Evolutionary conservation across 2,113 vertebrate species (phyloP).

Genomic region (Cyprinus carpio): DNA sequence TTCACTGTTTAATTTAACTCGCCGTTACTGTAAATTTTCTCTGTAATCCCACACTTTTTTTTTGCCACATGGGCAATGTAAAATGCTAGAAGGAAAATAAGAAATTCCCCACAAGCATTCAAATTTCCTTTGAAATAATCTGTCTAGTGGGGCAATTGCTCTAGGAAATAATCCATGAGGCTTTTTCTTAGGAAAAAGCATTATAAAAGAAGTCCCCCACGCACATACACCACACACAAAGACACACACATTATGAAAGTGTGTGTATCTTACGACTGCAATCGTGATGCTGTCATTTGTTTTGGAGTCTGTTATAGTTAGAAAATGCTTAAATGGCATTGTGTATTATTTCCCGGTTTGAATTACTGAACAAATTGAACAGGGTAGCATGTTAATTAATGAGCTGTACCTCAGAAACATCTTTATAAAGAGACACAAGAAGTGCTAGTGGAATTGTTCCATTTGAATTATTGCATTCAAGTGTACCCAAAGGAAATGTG

Average conservation of each 20-base stretch:
- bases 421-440: not conserved
- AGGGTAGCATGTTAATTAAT: conserved; percentile 36
- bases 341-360: not conserved
- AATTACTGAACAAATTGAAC: conserved; percentile 39
- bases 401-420: conserved; percentile 24
- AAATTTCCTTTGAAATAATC: conserved; percentile 10
- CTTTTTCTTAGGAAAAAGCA: not conserved
- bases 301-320: conserved; percentile 14
- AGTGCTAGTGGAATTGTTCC: conserved; percentile 27
- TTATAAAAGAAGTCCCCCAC: not conserved
- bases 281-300: conserved; percentile 3
- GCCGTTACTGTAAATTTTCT: not conserved
- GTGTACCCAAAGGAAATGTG: conserved; percentile 19
- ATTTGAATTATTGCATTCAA: conserved; percentile 37
- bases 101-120: not conserved
- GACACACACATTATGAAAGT: conserved; percentile 4
- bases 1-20: not conserved
- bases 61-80: not conserved
- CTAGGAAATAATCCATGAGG: not conserved
- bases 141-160: conserved; percentile 7
- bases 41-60: not conserved
- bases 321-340: conserved; percentile 27
- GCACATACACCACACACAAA: not conserved
- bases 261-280: not conserved
- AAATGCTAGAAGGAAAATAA: not conserved